A percentile compares a stretch with the other conserved stretches of the same genome.
These are phyloP conservation scores for Autographa gamma DNA, from an alignment of 2,888 invertebrate species.

Conservation along the genomic window DNA sequence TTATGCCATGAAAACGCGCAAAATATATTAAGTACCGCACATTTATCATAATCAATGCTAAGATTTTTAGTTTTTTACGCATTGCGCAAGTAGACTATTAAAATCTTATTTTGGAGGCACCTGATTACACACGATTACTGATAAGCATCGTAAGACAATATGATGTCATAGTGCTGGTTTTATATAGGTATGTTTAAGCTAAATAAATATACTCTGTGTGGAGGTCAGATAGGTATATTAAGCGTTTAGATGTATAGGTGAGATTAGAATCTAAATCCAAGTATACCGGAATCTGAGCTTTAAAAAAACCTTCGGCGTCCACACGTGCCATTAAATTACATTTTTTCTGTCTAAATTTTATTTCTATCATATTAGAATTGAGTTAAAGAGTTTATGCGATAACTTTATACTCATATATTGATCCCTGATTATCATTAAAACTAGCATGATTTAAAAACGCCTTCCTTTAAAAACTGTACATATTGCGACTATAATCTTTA, in stretches of 20 bases:
- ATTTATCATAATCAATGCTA: constrained; percentile 39
- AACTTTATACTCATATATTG: no score
- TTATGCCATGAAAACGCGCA: constrained; percentile 35
- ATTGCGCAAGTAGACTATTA: constrained; percentile 10
- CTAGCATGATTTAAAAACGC: no score
- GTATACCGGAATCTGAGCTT: background rate
- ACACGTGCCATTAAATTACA: no score
- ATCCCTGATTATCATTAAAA: no score
- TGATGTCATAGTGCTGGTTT: constrained; percentile 9
- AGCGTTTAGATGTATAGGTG: background rate
- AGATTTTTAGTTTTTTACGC: constrained; percentile 24
- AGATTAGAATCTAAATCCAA: background rate
- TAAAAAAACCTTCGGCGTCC: background rate
- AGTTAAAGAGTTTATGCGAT: no score
- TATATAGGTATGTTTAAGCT: background rate
- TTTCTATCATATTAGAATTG: no score
- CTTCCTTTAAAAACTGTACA: no score
- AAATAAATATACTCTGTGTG: background rate
- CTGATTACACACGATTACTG: constrained; percentile 24
- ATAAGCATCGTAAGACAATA: constrained; percentile 24
- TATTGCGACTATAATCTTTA: no score
- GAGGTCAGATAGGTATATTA: background rate
- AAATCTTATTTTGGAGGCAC: constrained; percentile 22
- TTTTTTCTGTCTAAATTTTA: no score
- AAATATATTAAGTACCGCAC: constrained; percentile 26